Conservation (phyloP, 2,888 invertebrate genomes). For the Parelbella ahira region DNA sequence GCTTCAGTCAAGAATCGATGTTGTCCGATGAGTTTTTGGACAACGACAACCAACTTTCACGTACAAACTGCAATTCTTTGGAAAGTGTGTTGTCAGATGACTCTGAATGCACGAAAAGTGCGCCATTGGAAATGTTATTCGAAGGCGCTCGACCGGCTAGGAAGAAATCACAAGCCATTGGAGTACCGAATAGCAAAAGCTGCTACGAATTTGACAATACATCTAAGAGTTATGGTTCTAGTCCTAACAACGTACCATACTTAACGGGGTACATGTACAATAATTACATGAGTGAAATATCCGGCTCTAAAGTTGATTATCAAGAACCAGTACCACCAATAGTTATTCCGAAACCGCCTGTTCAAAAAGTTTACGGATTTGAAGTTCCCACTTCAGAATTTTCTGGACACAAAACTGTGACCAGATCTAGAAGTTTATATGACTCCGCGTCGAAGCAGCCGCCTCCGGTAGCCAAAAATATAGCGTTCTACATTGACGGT, state of each 20-base stretch:
- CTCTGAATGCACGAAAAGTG: conserved; percentile 88
- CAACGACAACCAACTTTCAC: conserved; percentile 80
- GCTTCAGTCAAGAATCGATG: conserved; percentile 88
- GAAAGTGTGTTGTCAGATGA: conserved; percentile 91
- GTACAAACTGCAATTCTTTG: conserved; percentile 87
- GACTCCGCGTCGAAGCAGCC: conserved; percentile 59
- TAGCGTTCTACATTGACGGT: conserved; percentile 76
- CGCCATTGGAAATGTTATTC: conserved; percentile 86
- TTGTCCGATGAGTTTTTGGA: conserved; percentile 84
- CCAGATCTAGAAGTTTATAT: conserved; percentile 69
- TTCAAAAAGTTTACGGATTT: conserved; percentile 62
- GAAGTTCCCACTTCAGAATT: conserved; percentile 54
- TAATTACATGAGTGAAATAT: conserved; percentile 55
- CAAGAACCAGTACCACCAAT: conserved; percentile 41
- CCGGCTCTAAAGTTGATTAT: conserved; percentile 45
- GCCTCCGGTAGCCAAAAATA: conserved; percentile 66
- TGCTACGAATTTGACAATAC: conserved; percentile 76
- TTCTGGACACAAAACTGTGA: conserved; percentile 66
- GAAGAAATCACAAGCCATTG: conserved; percentile 43
- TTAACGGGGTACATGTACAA: conserved; percentile 80
- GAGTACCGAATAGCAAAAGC: conserved; percentile 69
- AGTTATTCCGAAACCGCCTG: conserved; percentile 44
- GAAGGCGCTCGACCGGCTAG: conserved; percentile 76
- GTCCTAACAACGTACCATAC: conserved; percentile 79
- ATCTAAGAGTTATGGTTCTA: conserved; percentile 83